Base-by-base conservation (phyloP, 2,797 vertebrate species). In the Anguilla anguilla region DNA sequence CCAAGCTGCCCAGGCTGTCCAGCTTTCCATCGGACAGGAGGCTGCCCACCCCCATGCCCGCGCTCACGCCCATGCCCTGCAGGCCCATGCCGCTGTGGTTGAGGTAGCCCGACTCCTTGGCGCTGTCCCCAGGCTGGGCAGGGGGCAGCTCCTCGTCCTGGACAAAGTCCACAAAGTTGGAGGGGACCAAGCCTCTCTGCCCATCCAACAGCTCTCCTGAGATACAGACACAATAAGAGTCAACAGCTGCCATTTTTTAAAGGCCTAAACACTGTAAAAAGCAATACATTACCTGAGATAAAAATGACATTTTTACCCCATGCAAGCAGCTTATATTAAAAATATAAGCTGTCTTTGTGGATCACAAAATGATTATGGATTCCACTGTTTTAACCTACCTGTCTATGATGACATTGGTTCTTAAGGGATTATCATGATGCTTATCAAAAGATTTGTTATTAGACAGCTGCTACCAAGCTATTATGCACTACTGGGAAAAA, bases 131-230 rank as follows among this genome's bases (percentile, higher is more conserved):
- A 0, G 94, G 92, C 86, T 96, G 94, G 2, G 95, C 93, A 22
- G 96, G 89, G 43, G 96, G 89, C 0, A 94, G 94, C 90, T 98
- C 97, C 0, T 95, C 97, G 89, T 99, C 98, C 92, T 99, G 97
- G 61, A 98, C 93, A 90, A 99, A 98, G 91, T 99, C 98, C 94
- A 99, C 98, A 83, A 99, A 99, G 95, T 99, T 99, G 88, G 99
- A 99, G 39, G 98, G 99, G 89, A 99, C 98, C 0, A 99, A 95
- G 28, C 98, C 99, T 94, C 97, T 94, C 91, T 98, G 98, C 83
- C 99, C 99, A 6, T 99, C 98, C 91, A 99, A 94, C 83, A 99
- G 97, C 91, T 99, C 98, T 69, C 99, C 98, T 99, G 94, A 74
- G 81, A 0, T 84, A 88, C 84, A 84, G 69, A 91, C 89, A 90